Evolutionary conservation across 2,888 invertebrate species (phyloP), one percentile per base, ranked within the genome.

Genomic region (Drosophila maculinotata): DNA sequence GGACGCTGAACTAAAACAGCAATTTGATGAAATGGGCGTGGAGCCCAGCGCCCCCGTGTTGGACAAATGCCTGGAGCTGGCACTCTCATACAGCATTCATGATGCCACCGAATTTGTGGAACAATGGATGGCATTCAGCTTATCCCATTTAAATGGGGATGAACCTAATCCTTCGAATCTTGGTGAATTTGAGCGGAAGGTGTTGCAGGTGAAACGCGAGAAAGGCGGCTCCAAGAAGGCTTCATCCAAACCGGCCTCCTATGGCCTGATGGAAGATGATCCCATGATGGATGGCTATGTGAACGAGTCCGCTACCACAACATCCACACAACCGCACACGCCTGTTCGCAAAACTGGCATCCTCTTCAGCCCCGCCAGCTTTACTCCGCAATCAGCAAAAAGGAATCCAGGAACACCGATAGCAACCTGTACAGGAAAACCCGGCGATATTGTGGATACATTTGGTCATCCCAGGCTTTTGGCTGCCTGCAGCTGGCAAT

Each of bases 71-170:
- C 92, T 94, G 84, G 94, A 94, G 90, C 91, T 96, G 73, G 95
- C 95, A 89, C 90, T 92, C 69, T 92, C 92, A 51, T 94, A 95
- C 89, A 92, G 93, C 79, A 91, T 95, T 47, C 93, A 93, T 70
- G 94, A 93, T 80, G 94, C 95, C 33, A 95, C 94, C 88, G 94
- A 94, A 82, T 94, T 96, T 77, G 95, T 94, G 49, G 95, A 95
- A 89, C 93, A 94, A 92, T 97, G 96, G 96, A 93, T 95, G 92
- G 96, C 96, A 15, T 96, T 94, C 90, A 94, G 94, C 79, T 92
- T 95, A 56, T 94, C 95, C 28, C 92, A 94, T 87, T 91, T 94
- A 69, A 92, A 93, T 75, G 94, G 94, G 30, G 93, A 93, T 0
- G 92, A 93, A 28, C 94, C 95, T 20, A 94, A 93, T 48, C 69